These are phyloP conservation scores for Solenopsis invicta DNA, from an alignment of 1,140 invertebrate species.

Conservation along the genomic window DNA sequence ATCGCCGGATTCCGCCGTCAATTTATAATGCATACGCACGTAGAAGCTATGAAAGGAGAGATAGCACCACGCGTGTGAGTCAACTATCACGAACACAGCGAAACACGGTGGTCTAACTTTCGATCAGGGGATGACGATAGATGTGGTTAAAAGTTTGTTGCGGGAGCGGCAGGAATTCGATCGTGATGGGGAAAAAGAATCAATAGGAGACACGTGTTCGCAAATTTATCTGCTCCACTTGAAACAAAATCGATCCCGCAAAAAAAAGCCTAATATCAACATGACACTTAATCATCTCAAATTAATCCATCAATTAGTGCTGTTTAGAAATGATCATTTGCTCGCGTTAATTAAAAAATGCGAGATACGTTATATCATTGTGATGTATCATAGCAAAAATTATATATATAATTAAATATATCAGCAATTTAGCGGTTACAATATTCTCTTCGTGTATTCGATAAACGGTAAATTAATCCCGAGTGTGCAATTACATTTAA, in stretches of 20 bases:
- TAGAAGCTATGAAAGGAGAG: constrained; percentile 50
- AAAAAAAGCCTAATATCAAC: not conserved
- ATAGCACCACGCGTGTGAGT: constrained; percentile 49
- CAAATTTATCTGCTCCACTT: not conserved
- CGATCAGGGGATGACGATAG: constrained; percentile 23
- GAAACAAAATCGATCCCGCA: not conserved
- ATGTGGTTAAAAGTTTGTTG: constrained; percentile 54
- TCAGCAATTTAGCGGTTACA: constrained; percentile 14
- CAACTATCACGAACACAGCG: not conserved
- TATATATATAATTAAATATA: not conserved
- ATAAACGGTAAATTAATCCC: not conserved
- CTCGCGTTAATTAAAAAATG: not conserved
- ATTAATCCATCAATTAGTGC: not conserved
- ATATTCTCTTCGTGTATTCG: not conserved
- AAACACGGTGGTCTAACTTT: constrained; percentile 13
- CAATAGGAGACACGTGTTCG: constrained; percentile 6
- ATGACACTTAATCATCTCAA: not conserved
- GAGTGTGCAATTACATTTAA: constrained; percentile 15
- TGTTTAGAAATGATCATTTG: not conserved
- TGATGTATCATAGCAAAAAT: not conserved
- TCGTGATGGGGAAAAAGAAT: constrained; percentile 24
- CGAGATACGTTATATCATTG: not conserved
- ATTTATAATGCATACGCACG: constrained; percentile 63
- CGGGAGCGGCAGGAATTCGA: constrained; percentile 29
- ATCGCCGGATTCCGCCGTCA: constrained; percentile 45